A percentile compares a stretch with the other conserved stretches of the same genome.
Evolutionary conservation across 2,113 vertebrate genomes (phyloP).

Genomic region (Actenoides hombroni): DNA sequence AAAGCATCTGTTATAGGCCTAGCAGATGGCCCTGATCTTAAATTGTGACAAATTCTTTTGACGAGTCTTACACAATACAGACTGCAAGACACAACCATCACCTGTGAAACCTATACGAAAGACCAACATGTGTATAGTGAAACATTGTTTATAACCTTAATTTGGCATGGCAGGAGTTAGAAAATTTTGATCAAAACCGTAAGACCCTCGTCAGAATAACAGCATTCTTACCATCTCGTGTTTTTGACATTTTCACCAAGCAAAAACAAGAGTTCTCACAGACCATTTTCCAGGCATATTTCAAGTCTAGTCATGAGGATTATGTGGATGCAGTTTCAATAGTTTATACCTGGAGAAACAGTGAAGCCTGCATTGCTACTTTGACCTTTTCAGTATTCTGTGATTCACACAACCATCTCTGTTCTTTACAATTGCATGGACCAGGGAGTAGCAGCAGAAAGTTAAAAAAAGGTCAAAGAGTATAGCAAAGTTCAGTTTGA

Average conservation of each 20-base stretch:
- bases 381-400: constrained; percentile 55
- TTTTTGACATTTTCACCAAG: background rate
- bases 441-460: background rate
- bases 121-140: background rate
- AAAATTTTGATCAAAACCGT: background rate
- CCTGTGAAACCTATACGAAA: background rate
- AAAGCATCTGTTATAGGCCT: no score
- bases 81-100: background rate
- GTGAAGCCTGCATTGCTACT: background rate
- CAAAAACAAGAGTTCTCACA: background rate
- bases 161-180: background rate
- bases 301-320: background rate
- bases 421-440: constrained; percentile 5
- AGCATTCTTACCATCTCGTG: background rate
- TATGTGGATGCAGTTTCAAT: background rate
- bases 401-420: background rate
- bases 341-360: background rate
- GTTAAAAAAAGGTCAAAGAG: constrained; percentile 48
- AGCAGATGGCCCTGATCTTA: no score
- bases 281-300: background rate
- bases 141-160: background rate
- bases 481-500: constrained; percentile 20
- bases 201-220: background rate
- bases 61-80: background rate
- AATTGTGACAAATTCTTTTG: background rate